phyloP scores from a whole-genome alignment of 2,888 invertebrate genomes.

The Acheta domesticus region DNA sequence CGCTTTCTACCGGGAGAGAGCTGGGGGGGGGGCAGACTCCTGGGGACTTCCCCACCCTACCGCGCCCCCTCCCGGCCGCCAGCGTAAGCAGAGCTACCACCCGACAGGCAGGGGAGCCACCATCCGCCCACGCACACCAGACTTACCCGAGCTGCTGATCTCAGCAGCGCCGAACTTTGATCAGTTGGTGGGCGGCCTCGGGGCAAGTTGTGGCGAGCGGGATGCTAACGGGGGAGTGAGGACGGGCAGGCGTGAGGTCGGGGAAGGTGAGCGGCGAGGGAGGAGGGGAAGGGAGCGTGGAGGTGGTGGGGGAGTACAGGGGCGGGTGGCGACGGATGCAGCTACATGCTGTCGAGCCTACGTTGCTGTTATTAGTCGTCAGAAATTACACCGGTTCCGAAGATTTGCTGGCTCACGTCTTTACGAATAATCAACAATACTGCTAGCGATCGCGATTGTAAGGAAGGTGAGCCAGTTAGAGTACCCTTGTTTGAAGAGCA shows the following conservation, averaged over 20 bases:
- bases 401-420: slow-evolving; percentile 4
- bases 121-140: neutral
- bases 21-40: too few species aligned
- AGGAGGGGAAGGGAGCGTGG: neutral
- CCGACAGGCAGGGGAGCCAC: too few species aligned
- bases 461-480: too few species aligned
- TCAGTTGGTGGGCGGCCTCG: neutral
- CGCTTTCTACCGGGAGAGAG: too few species aligned
- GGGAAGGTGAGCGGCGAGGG: neutral
- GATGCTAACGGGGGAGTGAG: neutral
- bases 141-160: neutral
- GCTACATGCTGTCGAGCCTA: neutral
- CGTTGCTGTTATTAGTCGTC: slow-evolving; percentile 6
- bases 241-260: neutral
- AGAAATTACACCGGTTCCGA: neutral
- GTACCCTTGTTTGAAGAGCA: too few species aligned
- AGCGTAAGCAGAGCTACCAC: too few species aligned
- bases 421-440: neutral
- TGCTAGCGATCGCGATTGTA: too few species aligned
- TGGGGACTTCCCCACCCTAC: too few species aligned
- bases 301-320: neutral
- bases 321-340: neutral
- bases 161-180: neutral
- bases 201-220: neutral
- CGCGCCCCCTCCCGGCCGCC: too few species aligned